Conservation (phyloP, 2,113 vertebrate genomes). For the Cavia porcellus region DNA sequence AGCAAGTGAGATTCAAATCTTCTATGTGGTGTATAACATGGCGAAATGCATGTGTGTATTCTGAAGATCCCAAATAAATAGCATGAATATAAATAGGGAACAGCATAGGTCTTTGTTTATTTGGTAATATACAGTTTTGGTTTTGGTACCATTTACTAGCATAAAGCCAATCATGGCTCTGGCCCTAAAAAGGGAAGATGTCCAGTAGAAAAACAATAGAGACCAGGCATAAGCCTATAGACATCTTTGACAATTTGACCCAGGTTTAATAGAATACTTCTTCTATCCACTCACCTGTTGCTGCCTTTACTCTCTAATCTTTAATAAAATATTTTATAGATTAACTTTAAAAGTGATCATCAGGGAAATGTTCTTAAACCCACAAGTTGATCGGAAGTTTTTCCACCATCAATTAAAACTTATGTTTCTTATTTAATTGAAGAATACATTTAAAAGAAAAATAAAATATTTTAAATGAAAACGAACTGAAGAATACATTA, state of each 20-base stretch:
- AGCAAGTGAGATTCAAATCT: neutral
- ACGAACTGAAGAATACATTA: neutral
- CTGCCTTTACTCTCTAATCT: neutral
- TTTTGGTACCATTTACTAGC: neutral
- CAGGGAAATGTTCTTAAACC: neutral
- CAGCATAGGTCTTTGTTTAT: neutral
- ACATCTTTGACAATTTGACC: neutral
- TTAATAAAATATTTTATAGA: neutral
- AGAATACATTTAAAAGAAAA: neutral
- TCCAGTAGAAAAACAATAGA: constrained; percentile 3
- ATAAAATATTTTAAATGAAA: too few species aligned
- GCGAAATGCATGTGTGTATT: neutral
- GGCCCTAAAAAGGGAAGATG: too few species aligned
- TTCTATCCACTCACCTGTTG: neutral
- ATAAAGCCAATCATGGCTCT: neutral
- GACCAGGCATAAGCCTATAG: neutral
- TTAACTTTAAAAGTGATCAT: neutral
- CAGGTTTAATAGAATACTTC: neutral
- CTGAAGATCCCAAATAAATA: neutral
- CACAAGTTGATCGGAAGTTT: neutral
- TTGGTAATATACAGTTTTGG: neutral
- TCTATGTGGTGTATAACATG: neutral
- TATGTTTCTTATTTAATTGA: neutral
- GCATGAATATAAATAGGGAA: neutral
- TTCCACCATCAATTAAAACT: neutral